Evolutionary conservation across 1,140 invertebrate genomes (phyloP).

Genomic region (Macrobrachium nipponense): DNA sequence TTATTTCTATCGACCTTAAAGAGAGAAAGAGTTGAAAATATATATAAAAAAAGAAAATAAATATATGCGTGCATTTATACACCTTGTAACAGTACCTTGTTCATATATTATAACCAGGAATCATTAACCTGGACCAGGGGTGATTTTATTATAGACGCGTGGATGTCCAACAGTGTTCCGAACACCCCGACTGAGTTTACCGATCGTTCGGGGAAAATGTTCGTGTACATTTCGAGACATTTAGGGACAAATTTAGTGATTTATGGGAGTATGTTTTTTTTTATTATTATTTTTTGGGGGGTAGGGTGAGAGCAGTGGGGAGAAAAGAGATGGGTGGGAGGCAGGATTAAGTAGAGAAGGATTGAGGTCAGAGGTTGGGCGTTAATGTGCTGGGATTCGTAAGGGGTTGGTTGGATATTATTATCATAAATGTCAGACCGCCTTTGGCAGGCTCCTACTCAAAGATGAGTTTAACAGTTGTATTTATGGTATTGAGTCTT

Average conservation of each 20-base stretch:
- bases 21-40: too few species aligned
- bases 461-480: too few species aligned
- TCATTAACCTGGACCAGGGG: constrained; percentile 1
- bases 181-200: neutral
- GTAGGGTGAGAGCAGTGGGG: too few species aligned
- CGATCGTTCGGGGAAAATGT: neutral
- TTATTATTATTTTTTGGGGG: too few species aligned
- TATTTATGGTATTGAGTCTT: too few species aligned
- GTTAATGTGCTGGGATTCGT: constrained; percentile 7
- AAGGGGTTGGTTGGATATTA: neutral
- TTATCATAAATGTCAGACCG: constrained; percentile 18
- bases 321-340: too few species aligned
- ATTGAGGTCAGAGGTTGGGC: neutral
- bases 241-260: constrained; percentile 19
- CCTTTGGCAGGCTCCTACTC: neutral
- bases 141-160: constrained; percentile 10
- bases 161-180: constrained; percentile 13
- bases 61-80: neutral
- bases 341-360: neutral
- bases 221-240: constrained; percentile 27
- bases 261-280: neutral
- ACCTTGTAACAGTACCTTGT: constrained; percentile 11
- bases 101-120: constrained; percentile 16
- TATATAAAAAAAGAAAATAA: too few species aligned
- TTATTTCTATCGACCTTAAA: too few species aligned